A percentile compares a stretch with the other conserved stretches of the same genome.
Evolutionary conservation across 1,140 invertebrate genomes (phyloP).

Genomic region (Drosophila parabipectinata): DNA sequence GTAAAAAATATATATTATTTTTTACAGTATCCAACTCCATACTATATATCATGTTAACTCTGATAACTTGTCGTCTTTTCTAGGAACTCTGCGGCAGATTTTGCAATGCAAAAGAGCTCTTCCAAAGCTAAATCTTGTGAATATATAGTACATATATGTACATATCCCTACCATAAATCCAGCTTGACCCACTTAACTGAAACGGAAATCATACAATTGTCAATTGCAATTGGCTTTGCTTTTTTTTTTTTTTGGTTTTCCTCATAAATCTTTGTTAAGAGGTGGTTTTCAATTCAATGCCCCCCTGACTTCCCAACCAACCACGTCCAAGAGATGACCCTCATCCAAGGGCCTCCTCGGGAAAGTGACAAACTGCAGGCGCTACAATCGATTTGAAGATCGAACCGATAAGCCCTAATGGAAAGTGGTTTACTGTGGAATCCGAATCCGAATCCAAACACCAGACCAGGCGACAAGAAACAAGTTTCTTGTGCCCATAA

Average conservation of each 20-base stretch:
- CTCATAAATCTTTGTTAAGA: slow-evolving; percentile 75
- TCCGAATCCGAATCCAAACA: slow-evolving; percentile 14
- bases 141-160: not conserved
- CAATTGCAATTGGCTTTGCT: slow-evolving; percentile 60
- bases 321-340: slow-evolving; percentile 22
- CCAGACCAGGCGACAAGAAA: slow-evolving; percentile 42
- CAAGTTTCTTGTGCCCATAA: slow-evolving; percentile 68
- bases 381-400: slow-evolving; percentile 39
- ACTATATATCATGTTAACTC: not conserved
- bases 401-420: slow-evolving; percentile 33
- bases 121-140: not conserved
- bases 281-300: slow-evolving; percentile 55
- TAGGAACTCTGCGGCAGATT: slow-evolving; percentile 15
- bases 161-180: not conserved
- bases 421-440: slow-evolving; percentile 37
- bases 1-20: not conserved
- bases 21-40: not conserved
- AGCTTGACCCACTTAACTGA: slow-evolving; percentile 31
- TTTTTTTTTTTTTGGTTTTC: slow-evolving; percentile 8
- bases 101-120: slow-evolving; percentile 25
- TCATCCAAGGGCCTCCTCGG: slow-evolving; percentile 6
- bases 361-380: slow-evolving; percentile 51
- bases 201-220: slow-evolving; percentile 74
- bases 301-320: not conserved
- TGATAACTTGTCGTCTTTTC: slow-evolving; percentile 27